Conservation (phyloP, 2,888 invertebrate genomes). For the Mesodorylaimus sp. region DNA sequence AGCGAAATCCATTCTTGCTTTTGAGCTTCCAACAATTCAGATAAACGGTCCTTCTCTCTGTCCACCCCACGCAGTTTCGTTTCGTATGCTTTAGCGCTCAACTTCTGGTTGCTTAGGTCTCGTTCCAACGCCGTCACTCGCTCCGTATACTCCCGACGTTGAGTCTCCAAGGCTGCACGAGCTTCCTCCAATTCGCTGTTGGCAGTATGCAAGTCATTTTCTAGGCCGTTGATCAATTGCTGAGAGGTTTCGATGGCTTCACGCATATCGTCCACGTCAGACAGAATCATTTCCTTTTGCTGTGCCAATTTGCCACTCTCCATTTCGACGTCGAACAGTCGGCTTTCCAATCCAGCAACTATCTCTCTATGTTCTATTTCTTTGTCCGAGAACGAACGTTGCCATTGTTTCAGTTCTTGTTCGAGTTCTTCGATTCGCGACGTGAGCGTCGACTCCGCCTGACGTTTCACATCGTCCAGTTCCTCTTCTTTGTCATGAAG, state of each 20-base stretch:
- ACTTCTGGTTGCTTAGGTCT: no score
- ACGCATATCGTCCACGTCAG: constrained; percentile 2
- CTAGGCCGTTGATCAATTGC: constrained; percentile 6
- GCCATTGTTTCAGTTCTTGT: background rate
- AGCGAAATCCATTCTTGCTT: no score
- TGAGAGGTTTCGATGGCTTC: constrained; percentile 6
- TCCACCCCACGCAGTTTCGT: background rate
- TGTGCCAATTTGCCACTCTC: background rate
- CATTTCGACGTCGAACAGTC: background rate
- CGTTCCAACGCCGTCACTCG: no score
- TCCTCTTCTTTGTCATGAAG: constrained; percentile 16
- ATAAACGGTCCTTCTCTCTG: no score
- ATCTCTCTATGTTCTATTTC: background rate
- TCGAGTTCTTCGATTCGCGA: constrained; percentile 24
- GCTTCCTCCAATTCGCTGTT: background rate
- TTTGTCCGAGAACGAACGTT: constrained; percentile 7
- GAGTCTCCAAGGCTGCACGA: no score
- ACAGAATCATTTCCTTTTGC: background rate
- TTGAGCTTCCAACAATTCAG: no score
- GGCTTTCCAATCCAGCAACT: background rate
- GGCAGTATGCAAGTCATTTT: background rate
- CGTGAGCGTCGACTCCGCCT: constrained; percentile 19
- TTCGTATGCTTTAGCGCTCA: no score
- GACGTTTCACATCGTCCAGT: constrained; percentile 18
- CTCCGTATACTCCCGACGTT: no score